Evolutionary conservation across 2,888 invertebrate species (phyloP).

Genomic region (Rotaria socialis): DNA sequence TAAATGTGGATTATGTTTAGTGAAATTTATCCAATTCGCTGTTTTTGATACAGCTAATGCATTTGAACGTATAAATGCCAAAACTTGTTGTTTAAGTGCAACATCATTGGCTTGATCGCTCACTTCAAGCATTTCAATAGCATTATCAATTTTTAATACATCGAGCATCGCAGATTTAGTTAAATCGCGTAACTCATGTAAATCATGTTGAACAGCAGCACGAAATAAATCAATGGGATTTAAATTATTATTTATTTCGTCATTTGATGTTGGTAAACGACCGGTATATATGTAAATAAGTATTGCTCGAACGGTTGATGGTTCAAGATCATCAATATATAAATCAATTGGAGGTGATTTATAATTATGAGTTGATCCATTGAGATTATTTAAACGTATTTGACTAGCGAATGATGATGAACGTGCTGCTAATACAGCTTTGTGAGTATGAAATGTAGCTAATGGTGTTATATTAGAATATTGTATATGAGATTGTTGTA

Average conservation of each 20-base stretch:
- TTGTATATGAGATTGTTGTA: background rate
- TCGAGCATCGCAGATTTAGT: background rate
- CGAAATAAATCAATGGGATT: conserved; percentile 28
- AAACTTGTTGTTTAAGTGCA: background rate
- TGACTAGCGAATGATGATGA: conserved; percentile 33
- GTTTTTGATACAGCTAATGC: conserved; percentile 12
- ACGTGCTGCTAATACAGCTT: background rate
- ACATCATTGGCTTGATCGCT: conserved; percentile 7
- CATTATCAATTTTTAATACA: background rate
- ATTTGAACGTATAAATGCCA: conserved; percentile 34
- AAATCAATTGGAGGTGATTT: background rate
- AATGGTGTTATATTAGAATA: conserved; percentile 2
- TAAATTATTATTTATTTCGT: background rate
- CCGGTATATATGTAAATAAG: conserved; percentile 8
- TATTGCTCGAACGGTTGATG: conserved; percentile 17
- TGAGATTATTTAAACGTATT: background rate
- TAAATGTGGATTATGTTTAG: conserved; percentile 15
- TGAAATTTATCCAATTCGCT: background rate
- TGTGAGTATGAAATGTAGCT: conserved; percentile 31
- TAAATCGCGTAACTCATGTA: conserved; percentile 22
- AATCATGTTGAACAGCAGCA: conserved; percentile 17
- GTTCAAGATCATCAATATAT: conserved; percentile 18
- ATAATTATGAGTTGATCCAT: background rate
- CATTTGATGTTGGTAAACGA: background rate
- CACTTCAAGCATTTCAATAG: conserved; percentile 32